Percentiles rank a stretch among this genome's conserved stretches.
Conservation (phyloP, 2,888 invertebrate genomes). For the Limnephilus marmoratus region DNA sequence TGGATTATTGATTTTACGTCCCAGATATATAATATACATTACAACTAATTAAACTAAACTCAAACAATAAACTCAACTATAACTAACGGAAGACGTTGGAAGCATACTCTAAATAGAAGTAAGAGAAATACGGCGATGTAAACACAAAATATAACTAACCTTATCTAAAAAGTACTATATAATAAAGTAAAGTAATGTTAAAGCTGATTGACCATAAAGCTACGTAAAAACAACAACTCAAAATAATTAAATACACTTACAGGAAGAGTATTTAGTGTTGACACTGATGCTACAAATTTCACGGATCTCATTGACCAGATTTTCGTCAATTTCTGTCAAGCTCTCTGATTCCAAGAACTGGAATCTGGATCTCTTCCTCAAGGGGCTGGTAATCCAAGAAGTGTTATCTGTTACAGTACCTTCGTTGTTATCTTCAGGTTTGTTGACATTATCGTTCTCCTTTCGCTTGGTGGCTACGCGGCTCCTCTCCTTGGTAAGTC, state of each 20-base stretch:
- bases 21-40: neutral
- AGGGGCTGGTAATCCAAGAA: slow-evolving; percentile 69
- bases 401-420: neutral
- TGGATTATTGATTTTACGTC: slow-evolving; percentile 39
- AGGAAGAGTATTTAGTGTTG: neutral
- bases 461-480: neutral
- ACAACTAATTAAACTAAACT: neutral
- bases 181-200: neutral
- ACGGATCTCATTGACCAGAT: slow-evolving; percentile 78
- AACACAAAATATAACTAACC: neutral
- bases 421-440: neutral
- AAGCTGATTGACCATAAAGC: neutral
- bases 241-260: slow-evolving; percentile 39
- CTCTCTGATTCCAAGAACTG: slow-evolving; percentile 70
- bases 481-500: neutral
- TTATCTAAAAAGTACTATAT: neutral
- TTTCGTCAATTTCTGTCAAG: slow-evolving; percentile 75
- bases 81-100: slow-evolving; percentile 41
- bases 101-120: neutral
- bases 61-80: neutral
- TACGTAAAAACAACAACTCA: neutral
- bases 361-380: slow-evolving; percentile 72
- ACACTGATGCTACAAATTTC: slow-evolving; percentile 71
- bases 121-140: neutral
- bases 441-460: neutral